phyloP scores from a whole-genome alignment of 2,797 vertebrate species.

The Apodemus agrarius region DNA sequence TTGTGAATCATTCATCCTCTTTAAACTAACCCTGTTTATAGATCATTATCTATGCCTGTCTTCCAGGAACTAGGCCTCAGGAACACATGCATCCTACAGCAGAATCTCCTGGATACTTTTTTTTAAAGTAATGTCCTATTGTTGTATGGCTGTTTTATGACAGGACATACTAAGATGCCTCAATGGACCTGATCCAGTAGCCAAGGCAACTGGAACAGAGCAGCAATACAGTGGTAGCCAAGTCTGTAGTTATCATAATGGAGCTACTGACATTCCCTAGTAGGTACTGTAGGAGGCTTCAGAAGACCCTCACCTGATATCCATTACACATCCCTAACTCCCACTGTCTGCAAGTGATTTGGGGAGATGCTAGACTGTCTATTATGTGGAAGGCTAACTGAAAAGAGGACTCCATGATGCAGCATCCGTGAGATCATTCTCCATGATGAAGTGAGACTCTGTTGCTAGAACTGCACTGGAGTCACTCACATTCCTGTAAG shows the following conservation, averaged over 20 bases:
- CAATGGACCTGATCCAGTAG: background rate
- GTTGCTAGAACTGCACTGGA: background rate
- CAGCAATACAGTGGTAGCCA: background rate
- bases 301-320: background rate
- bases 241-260: background rate
- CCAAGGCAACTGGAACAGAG: background rate
- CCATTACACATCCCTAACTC: background rate
- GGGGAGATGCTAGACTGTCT: background rate
- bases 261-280: background rate
- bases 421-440: background rate
- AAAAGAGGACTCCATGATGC: background rate
- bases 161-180: background rate
- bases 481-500: background rate
- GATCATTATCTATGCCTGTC: background rate
- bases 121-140: background rate
- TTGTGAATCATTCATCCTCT: background rate
- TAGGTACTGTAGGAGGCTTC: background rate
- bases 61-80: background rate
- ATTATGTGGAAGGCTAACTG: background rate
- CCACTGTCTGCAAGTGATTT: background rate
- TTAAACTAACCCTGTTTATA: background rate
- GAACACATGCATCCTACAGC: background rate
- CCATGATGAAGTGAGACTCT: background rate
- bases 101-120: constrained; percentile 1
- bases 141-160: background rate